These are phyloP conservation scores for Pogona vitticeps DNA, from an alignment of 2,113 vertebrate genomes.

Conservation along the genomic window DNA sequence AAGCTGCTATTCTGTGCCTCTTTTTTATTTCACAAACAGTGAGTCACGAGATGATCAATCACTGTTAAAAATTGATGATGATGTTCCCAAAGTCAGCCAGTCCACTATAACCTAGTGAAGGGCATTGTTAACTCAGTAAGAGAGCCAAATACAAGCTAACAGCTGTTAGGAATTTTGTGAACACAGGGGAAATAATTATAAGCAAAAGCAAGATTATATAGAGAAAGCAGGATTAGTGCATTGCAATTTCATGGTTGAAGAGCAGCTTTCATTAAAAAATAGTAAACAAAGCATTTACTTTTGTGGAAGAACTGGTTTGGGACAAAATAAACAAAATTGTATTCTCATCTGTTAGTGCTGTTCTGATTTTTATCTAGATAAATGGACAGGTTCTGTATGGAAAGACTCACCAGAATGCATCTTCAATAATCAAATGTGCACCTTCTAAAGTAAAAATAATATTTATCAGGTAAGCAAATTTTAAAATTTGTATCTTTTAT, in stretches of 20 bases:
- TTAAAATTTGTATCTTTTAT: not conserved
- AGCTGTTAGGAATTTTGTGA: slow-evolving; percentile 1
- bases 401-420: slow-evolving; percentile 96
- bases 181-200: not conserved
- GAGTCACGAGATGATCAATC: slow-evolving; percentile 20
- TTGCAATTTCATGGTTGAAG: not conserved
- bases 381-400: slow-evolving; percentile 95
- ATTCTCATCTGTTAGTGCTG: slow-evolving; percentile 27
- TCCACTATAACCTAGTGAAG: not conserved
- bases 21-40: not conserved
- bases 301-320: not conserved
- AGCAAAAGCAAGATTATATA: not conserved
- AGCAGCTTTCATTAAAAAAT: slow-evolving; percentile 7
- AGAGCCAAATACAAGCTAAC: slow-evolving; percentile 1
- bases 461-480: slow-evolving; percentile 86
- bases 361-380: slow-evolving; percentile 80
- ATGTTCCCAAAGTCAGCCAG: slow-evolving; percentile 20
- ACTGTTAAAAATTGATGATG: slow-evolving; percentile 22
- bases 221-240: not conserved
- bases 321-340: slow-evolving; percentile 27
- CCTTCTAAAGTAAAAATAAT: slow-evolving; percentile 94
- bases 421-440: slow-evolving; percentile 94
- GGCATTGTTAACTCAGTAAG: slow-evolving; percentile 1
- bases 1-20: not conserved
- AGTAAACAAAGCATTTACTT: not conserved